Evolutionary conservation across 2,888 invertebrate species (phyloP), one percentile per base, ranked within the genome.

Genomic region (Amaurobius ferox): DNA sequence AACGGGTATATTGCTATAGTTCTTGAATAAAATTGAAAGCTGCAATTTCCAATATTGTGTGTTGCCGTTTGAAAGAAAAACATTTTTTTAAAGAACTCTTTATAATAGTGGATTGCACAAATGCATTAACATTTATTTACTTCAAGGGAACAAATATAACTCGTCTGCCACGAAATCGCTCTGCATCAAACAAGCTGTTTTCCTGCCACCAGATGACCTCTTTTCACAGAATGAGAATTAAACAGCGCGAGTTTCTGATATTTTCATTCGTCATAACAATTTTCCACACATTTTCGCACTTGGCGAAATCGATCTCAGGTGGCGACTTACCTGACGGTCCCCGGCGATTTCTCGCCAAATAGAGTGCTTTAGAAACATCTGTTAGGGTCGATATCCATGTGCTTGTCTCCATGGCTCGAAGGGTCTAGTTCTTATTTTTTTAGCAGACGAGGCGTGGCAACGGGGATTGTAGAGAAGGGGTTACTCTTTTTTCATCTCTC

Each of bases 331-430:
- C 35, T 39, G 68, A 26, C 28, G 28, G 40, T 11, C 40, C 26
- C 28, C 39, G 16, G 68, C 48, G 73, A 35, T 39, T 19, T 28
- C 26, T 29, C 80, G 80, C 80, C 80, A 80, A 80, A 61, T 39
- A 35, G 40, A 40, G 74, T 29, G n/a, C 13, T 44, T 30, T 39
- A 40, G 61, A 74, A 67, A 55, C 80, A 80, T 74, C 80, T 80
- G 80, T 80, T 66, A 61, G 67, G 80, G 80, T 80, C 80, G 80
- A 80, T 80, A 80, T 39, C 67, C 73, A 68, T 68, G 61, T 80
- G 68, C 80, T 73, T 73, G 80, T 80, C 80, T 80, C 80, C 74
- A 80, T 80, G 80, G 74, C 74, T 80, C 39, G n/a, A 44, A 74
- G 74, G 35, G 61, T 40, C 74, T 32, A 44, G 16, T 23, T 55